These are phyloP conservation scores for Etheostoma cragini DNA, from an alignment of 2,113 vertebrate genomes.

Conservation along the genomic window DNA sequence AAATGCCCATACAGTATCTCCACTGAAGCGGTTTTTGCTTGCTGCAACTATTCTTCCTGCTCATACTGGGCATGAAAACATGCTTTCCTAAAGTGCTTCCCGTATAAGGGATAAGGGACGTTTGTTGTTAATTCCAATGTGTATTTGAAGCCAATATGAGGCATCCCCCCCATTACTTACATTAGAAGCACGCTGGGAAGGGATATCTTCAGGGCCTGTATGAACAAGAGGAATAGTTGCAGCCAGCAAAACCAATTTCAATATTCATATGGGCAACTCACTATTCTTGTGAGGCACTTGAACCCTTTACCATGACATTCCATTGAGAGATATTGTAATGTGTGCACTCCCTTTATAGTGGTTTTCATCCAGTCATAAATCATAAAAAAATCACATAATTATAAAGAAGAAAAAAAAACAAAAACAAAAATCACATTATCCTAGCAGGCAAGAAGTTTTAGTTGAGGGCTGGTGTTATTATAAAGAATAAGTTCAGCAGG, in stretches of 20 bases:
- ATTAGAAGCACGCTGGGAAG: not conserved
- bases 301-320: constrained; percentile 16
- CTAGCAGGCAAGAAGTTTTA: constrained; percentile 31
- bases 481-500: constrained; percentile 53
- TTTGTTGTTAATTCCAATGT: not conserved
- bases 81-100: not conserved
- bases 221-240: not conserved
- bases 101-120: not conserved
- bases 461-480: constrained; percentile 25
- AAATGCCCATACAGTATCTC: not conserved
- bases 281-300: not conserved
- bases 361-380: constrained; percentile 69
- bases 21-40: not conserved
- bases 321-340: not conserved
- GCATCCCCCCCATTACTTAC: not conserved
- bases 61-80: not conserved
- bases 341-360: constrained; percentile 54
- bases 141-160: not conserved
- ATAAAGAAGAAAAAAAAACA: not conserved
- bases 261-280: not conserved
- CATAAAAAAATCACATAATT: constrained; percentile 32
- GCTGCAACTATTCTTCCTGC: not conserved
- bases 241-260: not conserved
- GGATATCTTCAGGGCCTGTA: not conserved
- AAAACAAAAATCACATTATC: constrained; percentile 63